Conservation (phyloP, 2,113 vertebrate species). For the Neolamprologus caudopunctatus region DNA sequence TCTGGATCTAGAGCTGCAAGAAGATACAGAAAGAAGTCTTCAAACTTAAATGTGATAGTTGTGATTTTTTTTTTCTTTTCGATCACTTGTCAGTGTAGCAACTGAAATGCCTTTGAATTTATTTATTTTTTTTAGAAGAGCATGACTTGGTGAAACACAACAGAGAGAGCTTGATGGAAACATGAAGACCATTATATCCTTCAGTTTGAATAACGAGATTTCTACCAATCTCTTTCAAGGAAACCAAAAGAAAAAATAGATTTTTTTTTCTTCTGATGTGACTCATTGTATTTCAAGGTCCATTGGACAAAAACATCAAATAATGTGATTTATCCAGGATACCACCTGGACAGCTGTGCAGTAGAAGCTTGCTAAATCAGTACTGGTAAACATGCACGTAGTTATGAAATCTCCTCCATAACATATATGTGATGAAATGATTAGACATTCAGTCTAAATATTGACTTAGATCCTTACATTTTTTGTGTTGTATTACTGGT, state of each 20-base stretch:
- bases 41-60: not conserved
- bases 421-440: not conserved
- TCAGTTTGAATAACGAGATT: not conserved
- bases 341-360: not conserved
- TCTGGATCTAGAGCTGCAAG: not conserved
- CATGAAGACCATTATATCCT: not conserved
- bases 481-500: not conserved
- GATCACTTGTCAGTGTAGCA: not conserved
- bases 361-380: not conserved
- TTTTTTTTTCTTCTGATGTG: not conserved
- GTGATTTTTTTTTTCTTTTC: not conserved
- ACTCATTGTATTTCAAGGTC: constrained; percentile 24
- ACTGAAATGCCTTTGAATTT: not conserved
- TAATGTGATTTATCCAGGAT: not conserved
- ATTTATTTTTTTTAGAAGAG: not conserved
- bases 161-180: not conserved
- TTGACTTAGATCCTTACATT: not conserved
- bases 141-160: not conserved
- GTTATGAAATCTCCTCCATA: not conserved
- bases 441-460: not conserved
- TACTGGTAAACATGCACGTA: not conserved
- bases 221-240: not conserved
- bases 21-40: not conserved
- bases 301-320: constrained; percentile 13
- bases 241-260: not conserved